Conservation (phyloP, 2,888 invertebrate species). For the Brachycybe producta region DNA sequence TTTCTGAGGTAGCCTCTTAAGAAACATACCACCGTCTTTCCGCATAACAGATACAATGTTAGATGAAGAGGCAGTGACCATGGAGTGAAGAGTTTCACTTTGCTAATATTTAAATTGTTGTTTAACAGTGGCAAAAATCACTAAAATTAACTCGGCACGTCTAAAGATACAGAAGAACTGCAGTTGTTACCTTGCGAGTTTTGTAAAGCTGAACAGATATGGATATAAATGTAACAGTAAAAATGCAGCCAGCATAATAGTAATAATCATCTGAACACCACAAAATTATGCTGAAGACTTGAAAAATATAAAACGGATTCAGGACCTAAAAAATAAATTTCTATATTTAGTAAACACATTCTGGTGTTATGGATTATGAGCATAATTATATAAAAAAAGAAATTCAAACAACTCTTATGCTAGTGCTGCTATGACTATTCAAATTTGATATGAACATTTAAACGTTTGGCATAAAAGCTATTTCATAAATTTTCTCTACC, state of each 20-base stretch:
- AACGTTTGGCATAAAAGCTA: too few relatives aligned
- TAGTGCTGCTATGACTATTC: too few relatives aligned
- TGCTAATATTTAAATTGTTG: too few relatives aligned
- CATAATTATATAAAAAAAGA: not conserved
- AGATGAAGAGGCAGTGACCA: constrained; percentile 31
- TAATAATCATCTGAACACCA: constrained; percentile 84
- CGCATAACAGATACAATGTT: constrained; percentile 19
- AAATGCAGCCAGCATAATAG: constrained; percentile 75
- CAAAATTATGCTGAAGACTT: constrained; percentile 73
- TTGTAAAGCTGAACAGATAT: constrained; percentile 70
- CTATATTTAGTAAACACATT: not conserved
- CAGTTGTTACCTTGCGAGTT: constrained; percentile 66
- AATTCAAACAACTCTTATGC: too few relatives aligned
- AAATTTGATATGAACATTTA: too few relatives aligned
- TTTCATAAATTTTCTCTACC: too few relatives aligned
- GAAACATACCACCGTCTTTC: constrained; percentile 13
- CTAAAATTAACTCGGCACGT: too few relatives aligned
- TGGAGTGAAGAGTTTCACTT: constrained; percentile 34
- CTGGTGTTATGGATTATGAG: not conserved
- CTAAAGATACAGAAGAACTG: constrained; percentile 9
- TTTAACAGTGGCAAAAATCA: too few relatives aligned
- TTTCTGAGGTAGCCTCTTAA: too few relatives aligned
- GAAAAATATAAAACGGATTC: constrained; percentile 92
- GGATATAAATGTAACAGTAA: constrained; percentile 69
- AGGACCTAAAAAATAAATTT: constrained; percentile 37